phyloP scores from a whole-genome alignment of 2,888 invertebrate genomes.

The Diploptera punctata region DNA sequence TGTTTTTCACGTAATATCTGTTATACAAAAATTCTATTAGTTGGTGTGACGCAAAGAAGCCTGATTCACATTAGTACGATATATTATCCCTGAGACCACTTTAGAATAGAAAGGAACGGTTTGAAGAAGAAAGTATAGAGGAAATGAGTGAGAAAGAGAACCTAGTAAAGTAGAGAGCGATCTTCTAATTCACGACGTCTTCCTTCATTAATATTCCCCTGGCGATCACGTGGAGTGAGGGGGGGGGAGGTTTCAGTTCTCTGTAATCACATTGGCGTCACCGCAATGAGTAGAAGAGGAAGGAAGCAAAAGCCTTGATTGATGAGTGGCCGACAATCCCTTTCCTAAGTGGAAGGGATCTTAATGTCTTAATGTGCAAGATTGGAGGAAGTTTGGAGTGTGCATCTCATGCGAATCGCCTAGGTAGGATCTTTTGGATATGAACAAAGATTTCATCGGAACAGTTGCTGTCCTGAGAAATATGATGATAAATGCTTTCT shows the following conservation, averaged over 20 bases:
- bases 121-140: too few species aligned
- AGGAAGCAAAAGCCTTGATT: constrained; percentile 20
- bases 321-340: constrained; percentile 36
- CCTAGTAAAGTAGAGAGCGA: background rate
- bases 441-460: background rate
- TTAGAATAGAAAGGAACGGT: too few species aligned
- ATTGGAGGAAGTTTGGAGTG: background rate
- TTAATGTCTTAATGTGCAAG: constrained; percentile 30
- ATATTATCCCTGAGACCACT: too few species aligned
- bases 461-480: background rate
- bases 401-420: background rate
- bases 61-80: too few species aligned
- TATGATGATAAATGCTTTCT: background rate
- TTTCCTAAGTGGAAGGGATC: constrained; percentile 34
- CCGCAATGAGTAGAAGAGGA: constrained; percentile 18
- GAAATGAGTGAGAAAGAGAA: background rate
- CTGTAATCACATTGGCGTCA: constrained; percentile 36
- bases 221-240: constrained; percentile 23
- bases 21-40: too few species aligned
- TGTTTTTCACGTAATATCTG: too few species aligned
- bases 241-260: background rate
- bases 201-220: constrained; percentile 35
- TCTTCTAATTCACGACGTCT: constrained; percentile 34
- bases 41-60: too few species aligned
- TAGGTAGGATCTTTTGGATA: background rate